These are phyloP conservation scores for Adelphocoris suturalis DNA, from an alignment of 2,888 invertebrate genomes.

Conservation along the genomic window DNA sequence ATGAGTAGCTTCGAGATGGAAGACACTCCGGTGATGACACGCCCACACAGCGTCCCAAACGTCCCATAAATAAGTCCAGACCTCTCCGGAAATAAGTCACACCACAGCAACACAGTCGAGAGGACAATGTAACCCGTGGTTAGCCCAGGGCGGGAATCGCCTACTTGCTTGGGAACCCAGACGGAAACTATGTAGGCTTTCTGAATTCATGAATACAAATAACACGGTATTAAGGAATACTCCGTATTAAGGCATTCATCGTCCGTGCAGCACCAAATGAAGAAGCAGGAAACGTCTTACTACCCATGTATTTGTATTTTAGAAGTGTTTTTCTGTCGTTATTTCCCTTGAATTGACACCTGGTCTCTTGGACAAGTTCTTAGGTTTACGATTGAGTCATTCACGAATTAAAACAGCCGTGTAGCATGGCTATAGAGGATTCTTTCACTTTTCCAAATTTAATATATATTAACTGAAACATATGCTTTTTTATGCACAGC, in stretches of 20 bases:
- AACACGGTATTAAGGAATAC: neutral
- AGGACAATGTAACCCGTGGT: neutral
- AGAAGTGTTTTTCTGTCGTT: no score
- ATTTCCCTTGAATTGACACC: no score
- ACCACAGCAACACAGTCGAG: neutral
- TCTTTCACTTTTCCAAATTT: no score
- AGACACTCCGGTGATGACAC: neutral
- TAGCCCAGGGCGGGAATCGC: slow-evolving; percentile 11
- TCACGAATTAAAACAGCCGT: no score
- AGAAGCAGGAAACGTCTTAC: no score
- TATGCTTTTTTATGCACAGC: no score
- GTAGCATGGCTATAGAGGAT: no score
- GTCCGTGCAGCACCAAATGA: neutral
- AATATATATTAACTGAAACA: no score
- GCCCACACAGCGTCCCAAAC: neutral
- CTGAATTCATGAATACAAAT: slow-evolving; percentile 12
- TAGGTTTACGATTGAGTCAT: no score
- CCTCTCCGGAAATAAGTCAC: slow-evolving; percentile 3
- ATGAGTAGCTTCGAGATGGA: no score
- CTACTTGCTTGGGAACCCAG: neutral
- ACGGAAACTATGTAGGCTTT: slow-evolving; percentile 20
- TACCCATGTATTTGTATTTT: no score
- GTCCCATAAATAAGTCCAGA: neutral
- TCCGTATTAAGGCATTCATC: neutral
- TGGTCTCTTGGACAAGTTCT: no score